Conservation (phyloP, 2,888 invertebrate genomes). For the Eupithecia subfuscata region DNA sequence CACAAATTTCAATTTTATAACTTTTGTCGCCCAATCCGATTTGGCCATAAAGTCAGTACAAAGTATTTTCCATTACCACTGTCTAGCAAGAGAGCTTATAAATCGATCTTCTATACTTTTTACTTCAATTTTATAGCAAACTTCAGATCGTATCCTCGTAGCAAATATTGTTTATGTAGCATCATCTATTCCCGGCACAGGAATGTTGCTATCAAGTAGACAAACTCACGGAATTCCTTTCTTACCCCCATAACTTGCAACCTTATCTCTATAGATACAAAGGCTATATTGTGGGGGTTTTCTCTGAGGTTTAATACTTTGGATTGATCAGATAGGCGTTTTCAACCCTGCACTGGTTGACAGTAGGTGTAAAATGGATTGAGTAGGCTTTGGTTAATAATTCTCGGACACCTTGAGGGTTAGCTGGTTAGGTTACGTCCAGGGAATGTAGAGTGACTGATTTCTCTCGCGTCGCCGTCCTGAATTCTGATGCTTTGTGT, state of each 20-base stretch:
- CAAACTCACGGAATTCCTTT: conserved; percentile 48
- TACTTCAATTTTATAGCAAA: conserved; percentile 36
- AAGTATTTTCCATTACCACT: conserved; percentile 10
- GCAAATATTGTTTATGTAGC: conserved; percentile 48
- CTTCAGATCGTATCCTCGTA: conserved; percentile 38
- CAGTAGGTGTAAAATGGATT: conserved; percentile 36
- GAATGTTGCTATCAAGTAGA: conserved; percentile 51
- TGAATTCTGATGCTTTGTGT: conserved; percentile 53
- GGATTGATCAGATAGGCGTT: conserved; percentile 29
- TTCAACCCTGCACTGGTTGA: conserved; percentile 26
- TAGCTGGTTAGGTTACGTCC: conserved; percentile 58
- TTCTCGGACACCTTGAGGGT: conserved; percentile 56
- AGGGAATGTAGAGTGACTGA: conserved; percentile 59
- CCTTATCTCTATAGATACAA: conserved; percentile 31
- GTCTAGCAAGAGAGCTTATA: conserved; percentile 6
- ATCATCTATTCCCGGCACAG: conserved; percentile 49
- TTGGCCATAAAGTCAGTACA: conserved; percentile 5
- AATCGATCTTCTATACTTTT: conserved; percentile 17
- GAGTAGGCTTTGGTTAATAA: conserved; percentile 53
- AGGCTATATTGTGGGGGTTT: conserved; percentile 33
- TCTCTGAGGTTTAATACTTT: conserved; percentile 43
- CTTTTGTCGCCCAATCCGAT: not conserved
- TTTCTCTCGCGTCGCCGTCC: conserved; percentile 52
- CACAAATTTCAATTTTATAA: not conserved
- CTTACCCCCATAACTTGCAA: conserved; percentile 22